Percentiles rank a stretch among this genome's conserved stretches.
These are phyloP conservation scores for Otolemur garnettii DNA, from an alignment of 2,113 vertebrate species.

Conservation along the genomic window DNA sequence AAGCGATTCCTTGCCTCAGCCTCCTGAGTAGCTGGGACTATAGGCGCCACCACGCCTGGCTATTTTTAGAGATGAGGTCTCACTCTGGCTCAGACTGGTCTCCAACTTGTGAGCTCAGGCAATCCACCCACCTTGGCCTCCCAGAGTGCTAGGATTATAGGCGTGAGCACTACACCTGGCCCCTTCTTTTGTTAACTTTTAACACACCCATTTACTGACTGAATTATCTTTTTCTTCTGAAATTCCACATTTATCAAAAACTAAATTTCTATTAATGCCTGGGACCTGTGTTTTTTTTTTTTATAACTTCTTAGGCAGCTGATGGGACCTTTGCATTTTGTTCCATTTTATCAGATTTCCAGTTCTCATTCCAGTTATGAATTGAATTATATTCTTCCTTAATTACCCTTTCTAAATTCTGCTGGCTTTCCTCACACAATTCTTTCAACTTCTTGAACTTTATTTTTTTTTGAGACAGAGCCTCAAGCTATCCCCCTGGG, in stretches of 20 bases:
- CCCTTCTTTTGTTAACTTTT: background rate
- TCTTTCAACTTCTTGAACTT: background rate
- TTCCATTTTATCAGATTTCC: background rate
- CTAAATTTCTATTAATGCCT: slow-evolving; percentile 43
- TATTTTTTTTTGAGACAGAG: too few relatives aligned
- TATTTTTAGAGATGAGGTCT: too few relatives aligned
- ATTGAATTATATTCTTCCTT: background rate
- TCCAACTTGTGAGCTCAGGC: too few relatives aligned
- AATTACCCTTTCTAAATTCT: slow-evolving; percentile 24
- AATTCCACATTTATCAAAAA: slow-evolving; percentile 41
- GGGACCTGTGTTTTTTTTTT: background rate
- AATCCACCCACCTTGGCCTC: too few relatives aligned
- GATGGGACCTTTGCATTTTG: background rate
- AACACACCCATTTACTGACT: background rate
- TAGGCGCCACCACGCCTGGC: too few relatives aligned
- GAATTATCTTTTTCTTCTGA: slow-evolving; percentile 44
- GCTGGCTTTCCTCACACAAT: slow-evolving; percentile 33
- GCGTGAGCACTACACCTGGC: too few relatives aligned
- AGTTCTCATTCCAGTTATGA: slow-evolving; percentile 36
- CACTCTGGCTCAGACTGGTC: too few relatives aligned
- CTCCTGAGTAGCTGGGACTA: too few relatives aligned
- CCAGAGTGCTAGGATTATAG: too few relatives aligned
- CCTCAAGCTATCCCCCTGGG: too few relatives aligned
- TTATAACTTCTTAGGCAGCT: too few relatives aligned
- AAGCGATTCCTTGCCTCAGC: too few relatives aligned